Percentiles rank a stretch among this genome's conserved stretches.
Evolutionary conservation across 2,797 vertebrate genomes (phyloP).

Genomic region (Triplophysa bombifrons): DNA sequence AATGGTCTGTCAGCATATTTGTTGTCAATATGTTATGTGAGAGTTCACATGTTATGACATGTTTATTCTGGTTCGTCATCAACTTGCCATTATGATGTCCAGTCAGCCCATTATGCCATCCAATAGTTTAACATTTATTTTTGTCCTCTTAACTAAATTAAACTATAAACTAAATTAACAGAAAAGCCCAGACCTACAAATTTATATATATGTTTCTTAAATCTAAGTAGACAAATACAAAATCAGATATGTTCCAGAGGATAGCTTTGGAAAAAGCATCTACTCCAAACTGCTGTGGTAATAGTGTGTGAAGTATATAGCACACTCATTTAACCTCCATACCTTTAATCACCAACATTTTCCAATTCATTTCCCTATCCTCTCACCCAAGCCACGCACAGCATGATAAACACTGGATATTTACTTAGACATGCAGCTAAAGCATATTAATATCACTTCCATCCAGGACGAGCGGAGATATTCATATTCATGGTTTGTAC

Average conservation of each 20-base stretch:
- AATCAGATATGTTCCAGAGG: slow-evolving; percentile 63
- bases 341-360: slow-evolving; percentile 70
- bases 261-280: slow-evolving; percentile 72
- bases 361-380: slow-evolving; percentile 72
- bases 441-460: slow-evolving; percentile 45
- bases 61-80: not conserved
- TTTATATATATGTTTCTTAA: slow-evolving; percentile 65
- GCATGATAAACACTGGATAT: slow-evolving; percentile 60
- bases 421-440: slow-evolving; percentile 54
- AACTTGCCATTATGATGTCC: not conserved
- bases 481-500: slow-evolving; percentile 41
- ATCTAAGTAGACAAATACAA: slow-evolving; percentile 58
- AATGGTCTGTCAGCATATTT: too few species aligned
- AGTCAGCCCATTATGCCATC: not conserved
- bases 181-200: slow-evolving; percentile 49
- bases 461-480: slow-evolving; percentile 26
- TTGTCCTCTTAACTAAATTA: too few species aligned
- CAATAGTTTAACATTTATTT: too few species aligned
- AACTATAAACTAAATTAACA: not conserved
- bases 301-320: slow-evolving; percentile 68
- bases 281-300: slow-evolving; percentile 69
- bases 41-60: not conserved
- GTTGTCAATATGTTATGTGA: not conserved
- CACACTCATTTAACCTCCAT: slow-evolving; percentile 57
- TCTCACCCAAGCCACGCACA: slow-evolving; percentile 62